These are phyloP conservation scores for Dryomyza anilis DNA, from an alignment of 2,888 invertebrate genomes.

Conservation along the genomic window DNA sequence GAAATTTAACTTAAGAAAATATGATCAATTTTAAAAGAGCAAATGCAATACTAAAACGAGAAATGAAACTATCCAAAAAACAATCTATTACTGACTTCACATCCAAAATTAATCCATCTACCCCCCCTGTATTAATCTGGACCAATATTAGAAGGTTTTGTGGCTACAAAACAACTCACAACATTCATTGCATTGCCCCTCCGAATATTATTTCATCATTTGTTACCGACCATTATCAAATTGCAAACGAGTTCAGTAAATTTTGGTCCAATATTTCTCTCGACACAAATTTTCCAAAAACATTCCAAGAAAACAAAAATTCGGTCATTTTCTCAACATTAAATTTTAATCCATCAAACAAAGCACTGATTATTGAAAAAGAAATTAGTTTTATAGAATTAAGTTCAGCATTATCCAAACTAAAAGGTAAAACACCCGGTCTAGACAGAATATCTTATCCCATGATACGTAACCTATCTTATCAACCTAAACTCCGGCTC, in stretches of 20 bases:
- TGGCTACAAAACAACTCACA: slow-evolving; percentile 8
- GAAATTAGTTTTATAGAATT: slow-evolving; percentile 8
- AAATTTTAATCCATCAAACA: neutral
- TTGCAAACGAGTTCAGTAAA: slow-evolving; percentile 3
- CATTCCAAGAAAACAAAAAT: neutral
- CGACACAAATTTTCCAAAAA: neutral
- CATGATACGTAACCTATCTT: slow-evolving; percentile 18
- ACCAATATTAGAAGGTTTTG: slow-evolving; percentile 18
- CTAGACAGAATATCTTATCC: slow-evolving; percentile 29
- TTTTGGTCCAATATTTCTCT: slow-evolving; percentile 15
- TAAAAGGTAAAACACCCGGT: slow-evolving; percentile 12
- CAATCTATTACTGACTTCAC: slow-evolving; percentile 5
- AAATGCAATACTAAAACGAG: neutral
- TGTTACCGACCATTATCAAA: neutral
- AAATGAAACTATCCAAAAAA: neutral
- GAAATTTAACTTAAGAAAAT: neutral
- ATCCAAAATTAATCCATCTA: slow-evolving; percentile 2
- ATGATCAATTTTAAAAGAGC: neutral
- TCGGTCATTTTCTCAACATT: neutral
- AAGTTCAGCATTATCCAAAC: neutral
- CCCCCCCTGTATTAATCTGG: slow-evolving; percentile 1
- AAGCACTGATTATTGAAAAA: neutral
- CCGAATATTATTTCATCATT: neutral
- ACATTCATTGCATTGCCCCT: slow-evolving; percentile 6
- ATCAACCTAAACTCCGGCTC: neutral